Conservation (phyloP, 2,888 invertebrate species). For the Ophonus ardosiacus region DNA sequence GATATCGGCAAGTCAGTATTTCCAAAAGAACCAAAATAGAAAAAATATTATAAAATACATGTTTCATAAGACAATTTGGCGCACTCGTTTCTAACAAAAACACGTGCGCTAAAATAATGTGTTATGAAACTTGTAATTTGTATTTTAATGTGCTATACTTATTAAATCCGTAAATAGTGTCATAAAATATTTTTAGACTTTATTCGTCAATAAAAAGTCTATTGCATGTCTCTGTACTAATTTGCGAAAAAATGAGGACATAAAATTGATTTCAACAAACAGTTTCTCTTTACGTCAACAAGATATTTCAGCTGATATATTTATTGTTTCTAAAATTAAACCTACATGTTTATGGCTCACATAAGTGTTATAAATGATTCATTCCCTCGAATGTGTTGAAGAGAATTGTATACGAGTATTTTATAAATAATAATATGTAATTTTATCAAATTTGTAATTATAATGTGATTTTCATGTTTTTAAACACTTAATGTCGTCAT, state of each 20-base stretch:
- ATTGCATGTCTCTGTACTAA: not conserved
- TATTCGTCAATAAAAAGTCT: not conserved
- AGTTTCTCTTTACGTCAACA: not conserved
- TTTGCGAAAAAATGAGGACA: not conserved
- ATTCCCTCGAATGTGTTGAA: not conserved
- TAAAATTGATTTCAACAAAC: not conserved
- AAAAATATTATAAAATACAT: too few species aligned
- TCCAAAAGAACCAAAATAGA: too few species aligned
- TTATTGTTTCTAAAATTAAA: slow-evolving; percentile 14
- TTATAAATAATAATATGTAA: too few species aligned
- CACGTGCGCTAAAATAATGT: too few species aligned
- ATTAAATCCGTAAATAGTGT: not conserved
- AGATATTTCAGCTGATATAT: not conserved
- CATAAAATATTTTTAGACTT: not conserved
- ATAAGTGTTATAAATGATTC: not conserved
- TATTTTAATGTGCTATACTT: too few species aligned
- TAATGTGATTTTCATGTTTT: too few species aligned
- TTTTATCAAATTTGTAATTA: too few species aligned
- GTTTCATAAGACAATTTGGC: too few species aligned
- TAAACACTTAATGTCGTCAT: too few species aligned
- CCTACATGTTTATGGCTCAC: not conserved
- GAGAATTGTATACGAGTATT: not conserved
- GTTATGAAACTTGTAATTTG: too few species aligned
- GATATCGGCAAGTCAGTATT: too few species aligned
- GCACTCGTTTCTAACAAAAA: too few species aligned